Evolutionary conservation across 1,140 invertebrate genomes (phyloP).

Genomic region (Dufourea novaeangliae): DNA sequence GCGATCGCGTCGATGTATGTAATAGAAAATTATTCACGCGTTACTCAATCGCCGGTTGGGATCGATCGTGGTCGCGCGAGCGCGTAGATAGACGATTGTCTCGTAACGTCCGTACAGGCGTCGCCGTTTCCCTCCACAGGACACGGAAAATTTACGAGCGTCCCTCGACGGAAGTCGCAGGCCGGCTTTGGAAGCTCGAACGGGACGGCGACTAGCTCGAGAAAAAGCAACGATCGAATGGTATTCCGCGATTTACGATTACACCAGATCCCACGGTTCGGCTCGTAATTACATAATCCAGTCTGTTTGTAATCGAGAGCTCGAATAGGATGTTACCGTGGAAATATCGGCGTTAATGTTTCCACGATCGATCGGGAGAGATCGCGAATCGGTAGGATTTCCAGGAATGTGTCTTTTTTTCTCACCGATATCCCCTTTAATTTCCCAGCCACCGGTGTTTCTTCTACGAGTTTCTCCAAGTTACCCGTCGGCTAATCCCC

Average conservation of each 20-base stretch:
- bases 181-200: background rate
- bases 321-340: slow-evolving; percentile 37
- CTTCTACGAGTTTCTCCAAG: no score
- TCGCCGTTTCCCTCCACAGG: background rate
- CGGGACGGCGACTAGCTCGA: background rate
- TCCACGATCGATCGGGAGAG: background rate
- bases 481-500: slow-evolving; percentile 2
- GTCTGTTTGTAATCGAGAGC: slow-evolving; percentile 17
- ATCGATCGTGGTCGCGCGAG: slow-evolving; percentile 41
- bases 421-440: no score
- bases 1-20: slow-evolving; percentile 22
- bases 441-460: no score
- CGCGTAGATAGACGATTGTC: slow-evolving; percentile 54
- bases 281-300: slow-evolving; percentile 40
- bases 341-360: slow-evolving; percentile 21
- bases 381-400: no score
- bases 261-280: slow-evolving; percentile 21
- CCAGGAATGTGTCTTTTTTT: no score
- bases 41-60: slow-evolving; percentile 43
- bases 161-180: slow-evolving; percentile 17
- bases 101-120: slow-evolving; percentile 40
- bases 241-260: slow-evolving; percentile 32
- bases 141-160: slow-evolving; percentile 41
- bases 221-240: slow-evolving; percentile 40
- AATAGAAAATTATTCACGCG: slow-evolving; percentile 60